Evolutionary conservation across 2,113 vertebrate species (phyloP).

Genomic region (Albula goreensis): DNA sequence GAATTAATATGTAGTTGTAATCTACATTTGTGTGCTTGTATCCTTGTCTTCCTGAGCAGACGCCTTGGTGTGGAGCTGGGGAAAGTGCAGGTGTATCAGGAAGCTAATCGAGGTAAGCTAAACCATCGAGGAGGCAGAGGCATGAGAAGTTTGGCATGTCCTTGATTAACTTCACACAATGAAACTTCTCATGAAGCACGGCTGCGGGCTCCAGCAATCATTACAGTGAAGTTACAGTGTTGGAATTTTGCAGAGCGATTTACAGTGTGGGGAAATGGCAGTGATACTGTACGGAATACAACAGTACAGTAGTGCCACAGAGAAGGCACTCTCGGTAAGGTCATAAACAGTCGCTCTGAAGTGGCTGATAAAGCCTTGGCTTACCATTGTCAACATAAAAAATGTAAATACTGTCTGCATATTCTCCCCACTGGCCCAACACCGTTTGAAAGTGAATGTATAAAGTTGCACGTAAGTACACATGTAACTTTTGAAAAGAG

Average conservation of each 20-base stretch:
- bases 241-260: no score
- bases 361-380: no score
- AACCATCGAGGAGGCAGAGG: neutral
- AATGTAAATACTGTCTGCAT: no score
- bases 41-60: conserved; percentile 58
- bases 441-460: neutral
- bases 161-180: neutral
- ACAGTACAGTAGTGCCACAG: no score
- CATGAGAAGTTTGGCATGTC: neutral
- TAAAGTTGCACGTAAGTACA: neutral
- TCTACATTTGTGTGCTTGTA: neutral
- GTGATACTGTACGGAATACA: no score
- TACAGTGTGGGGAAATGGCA: no score
- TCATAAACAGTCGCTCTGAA: no score
- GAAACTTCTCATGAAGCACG: neutral
- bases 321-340: no score
- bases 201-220: neutral
- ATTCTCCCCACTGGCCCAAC: neutral
- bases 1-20: neutral
- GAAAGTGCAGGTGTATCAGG: conserved; percentile 97
- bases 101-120: conserved; percentile 90
- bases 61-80: conserved; percentile 93
- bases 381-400: no score
- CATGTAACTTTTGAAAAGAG: neutral
- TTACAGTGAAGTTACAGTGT: no score